A percentile compares a stretch with the other conserved stretches of the same genome.
Conservation (phyloP, 2,113 vertebrate genomes). For the Sarotherodon lohbergeri region DNA sequence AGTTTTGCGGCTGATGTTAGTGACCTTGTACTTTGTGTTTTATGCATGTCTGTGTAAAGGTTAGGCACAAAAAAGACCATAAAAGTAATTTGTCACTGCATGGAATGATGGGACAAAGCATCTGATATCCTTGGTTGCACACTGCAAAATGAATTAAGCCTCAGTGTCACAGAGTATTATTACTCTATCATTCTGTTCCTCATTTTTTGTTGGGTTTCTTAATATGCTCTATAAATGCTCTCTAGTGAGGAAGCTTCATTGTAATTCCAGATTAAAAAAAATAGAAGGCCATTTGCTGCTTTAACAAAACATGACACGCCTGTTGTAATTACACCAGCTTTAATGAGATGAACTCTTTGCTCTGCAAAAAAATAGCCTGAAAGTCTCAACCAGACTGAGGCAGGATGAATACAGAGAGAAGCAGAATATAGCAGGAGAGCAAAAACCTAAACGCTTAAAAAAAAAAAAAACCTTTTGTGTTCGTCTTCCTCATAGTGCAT, state of each 20-base stretch:
- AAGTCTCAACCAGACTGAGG: background rate
- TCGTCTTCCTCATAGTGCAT: conserved; percentile 15
- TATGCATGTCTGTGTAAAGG: conserved; percentile 7
- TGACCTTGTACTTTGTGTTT: conserved; percentile 7
- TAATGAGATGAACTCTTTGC: conserved; percentile 26
- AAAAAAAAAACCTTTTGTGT: background rate
- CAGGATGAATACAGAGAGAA: background rate
- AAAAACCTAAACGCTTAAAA: background rate
- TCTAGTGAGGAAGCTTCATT: background rate
- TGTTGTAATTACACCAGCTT: conserved; percentile 27
- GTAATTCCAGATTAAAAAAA: background rate
- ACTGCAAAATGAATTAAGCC: conserved; percentile 21
- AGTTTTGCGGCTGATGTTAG: background rate
- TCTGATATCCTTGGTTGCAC: background rate
- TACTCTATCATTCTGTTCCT: background rate
- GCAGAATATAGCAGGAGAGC: background rate
- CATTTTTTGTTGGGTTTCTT: background rate
- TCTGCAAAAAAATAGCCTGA: background rate
- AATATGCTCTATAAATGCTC: conserved; percentile 5
- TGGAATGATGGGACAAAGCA: background rate
- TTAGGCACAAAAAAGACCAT: conserved; percentile 12
- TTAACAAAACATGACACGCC: conserved; percentile 11
- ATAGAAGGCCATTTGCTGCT: conserved; percentile 8
- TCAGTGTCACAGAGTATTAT: background rate
- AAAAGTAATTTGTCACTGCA: conserved; percentile 13